phyloP scores from a whole-genome alignment of 1,140 invertebrate genomes.

The Fragariocoptes setiger region DNA sequence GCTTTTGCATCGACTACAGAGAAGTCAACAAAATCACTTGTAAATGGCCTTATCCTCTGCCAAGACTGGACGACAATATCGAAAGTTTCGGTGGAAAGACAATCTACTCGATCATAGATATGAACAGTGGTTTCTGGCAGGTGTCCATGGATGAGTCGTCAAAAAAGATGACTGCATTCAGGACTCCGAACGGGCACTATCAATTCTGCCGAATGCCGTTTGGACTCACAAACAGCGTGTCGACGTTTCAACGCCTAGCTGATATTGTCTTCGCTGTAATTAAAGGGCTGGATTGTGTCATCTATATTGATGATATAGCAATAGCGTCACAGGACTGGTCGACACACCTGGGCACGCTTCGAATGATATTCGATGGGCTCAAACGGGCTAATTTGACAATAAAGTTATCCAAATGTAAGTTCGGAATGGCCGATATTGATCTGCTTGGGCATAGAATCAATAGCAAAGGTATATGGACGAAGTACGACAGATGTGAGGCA shows the following conservation, averaged over 20 bases:
- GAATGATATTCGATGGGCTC: constrained; percentile 5
- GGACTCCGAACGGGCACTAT: constrained; percentile 10
- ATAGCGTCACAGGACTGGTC: constrained; percentile 8
- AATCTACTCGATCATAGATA: constrained; percentile 19
- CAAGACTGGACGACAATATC: constrained; percentile 18
- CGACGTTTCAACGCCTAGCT: constrained; percentile 12
- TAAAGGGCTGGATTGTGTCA: constrained; percentile 10
- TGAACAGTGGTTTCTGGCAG: constrained; percentile 20
- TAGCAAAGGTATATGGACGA: constrained; percentile 5
- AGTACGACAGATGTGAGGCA: constrained; percentile 4
- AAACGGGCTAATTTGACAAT: constrained; percentile 7
- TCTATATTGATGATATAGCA: constrained; percentile 14
- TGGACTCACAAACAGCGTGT: constrained; percentile 11
- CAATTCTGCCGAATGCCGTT: constrained; percentile 13
- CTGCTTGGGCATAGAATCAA: constrained; percentile 8
- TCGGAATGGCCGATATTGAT: constrained; percentile 4
- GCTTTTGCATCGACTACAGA: constrained; percentile 20
- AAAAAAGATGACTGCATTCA: constrained; percentile 14
- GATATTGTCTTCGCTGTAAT: constrained; percentile 13
- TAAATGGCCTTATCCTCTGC: constrained; percentile 21
- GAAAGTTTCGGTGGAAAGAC: constrained; percentile 14
- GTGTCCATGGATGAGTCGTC: constrained; percentile 14
- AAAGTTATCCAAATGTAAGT: constrained; percentile 9
- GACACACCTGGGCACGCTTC: constrained; percentile 8
- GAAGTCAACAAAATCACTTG: constrained; percentile 18